Base-by-base conservation (phyloP, 2,113 vertebrate species). In the Megalops atlanticus region DNA sequence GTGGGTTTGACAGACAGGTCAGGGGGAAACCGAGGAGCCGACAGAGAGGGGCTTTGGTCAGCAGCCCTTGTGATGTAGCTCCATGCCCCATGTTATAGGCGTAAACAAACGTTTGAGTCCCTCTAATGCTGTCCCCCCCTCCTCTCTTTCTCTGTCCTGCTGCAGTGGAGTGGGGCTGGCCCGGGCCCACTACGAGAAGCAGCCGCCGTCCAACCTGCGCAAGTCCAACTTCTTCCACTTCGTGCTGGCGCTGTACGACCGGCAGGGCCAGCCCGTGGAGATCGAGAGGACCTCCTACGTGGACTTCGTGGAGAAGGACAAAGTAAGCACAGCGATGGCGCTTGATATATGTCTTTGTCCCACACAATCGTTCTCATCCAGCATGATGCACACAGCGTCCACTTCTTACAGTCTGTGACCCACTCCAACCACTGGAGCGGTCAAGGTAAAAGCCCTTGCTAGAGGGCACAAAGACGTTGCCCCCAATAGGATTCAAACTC, bases 161-260 rank as follows among this genome's bases (percentile, higher is more conserved):
- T 27, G 3, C 94, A 98, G 97, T 33, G 97, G 97, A 0, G 95
- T 98, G 70, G 97, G 96, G 74, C 90, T 98, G 86, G 96, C 97
- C 35, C 93, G 97, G 8, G 97, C 97, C 52, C 97, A 99, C 87
- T 99, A 98, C 38, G 97, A 99, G 95, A 99, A 98, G 91, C 97
- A 98, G 93, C 97, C 97, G 0, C 97, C 97, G 0, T 97, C 97
- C 86, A 99, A 99, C 94, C 95, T 98, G 90, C 92, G 97, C 82
- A 98, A 98, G 86, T 98, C 96, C 93, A 98, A 98, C 94, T 98
- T 98, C 95, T 98, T 99, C 95, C 97, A 99, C 93, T 99, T 98
- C 0, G 97, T 99, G 0, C 89, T 99, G 94, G 97, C 97, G 72
- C 94, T 99, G 89, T 99, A 98, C 38, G 97, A 98, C 92, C 94